A percentile compares a stretch with the other conserved stretches of the same genome.
Conservation (phyloP, 2,797 vertebrate genomes). For the Rhyacichthys aspro region DNA sequence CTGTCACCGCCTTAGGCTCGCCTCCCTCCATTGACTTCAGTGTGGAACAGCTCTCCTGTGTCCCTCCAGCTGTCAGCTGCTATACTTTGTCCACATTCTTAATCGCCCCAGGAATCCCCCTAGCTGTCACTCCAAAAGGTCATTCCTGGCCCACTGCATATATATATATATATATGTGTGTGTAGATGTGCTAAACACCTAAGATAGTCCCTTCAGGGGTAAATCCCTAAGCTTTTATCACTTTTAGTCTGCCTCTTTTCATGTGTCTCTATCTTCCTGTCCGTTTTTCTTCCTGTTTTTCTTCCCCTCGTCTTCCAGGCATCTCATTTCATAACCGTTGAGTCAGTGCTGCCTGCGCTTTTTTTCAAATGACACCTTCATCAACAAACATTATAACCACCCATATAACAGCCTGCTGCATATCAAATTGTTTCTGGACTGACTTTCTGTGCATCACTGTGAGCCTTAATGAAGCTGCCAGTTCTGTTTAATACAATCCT, state of each 20-base stretch:
- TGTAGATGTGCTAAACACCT: constrained; percentile 16
- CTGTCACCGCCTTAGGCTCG: constrained; percentile 15
- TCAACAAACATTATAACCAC: constrained; percentile 37
- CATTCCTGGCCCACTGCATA: constrained; percentile 30
- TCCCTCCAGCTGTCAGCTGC: constrained; percentile 53
- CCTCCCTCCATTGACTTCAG: constrained; percentile 14
- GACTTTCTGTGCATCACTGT: constrained; percentile 11
- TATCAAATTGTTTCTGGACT: constrained; percentile 22
- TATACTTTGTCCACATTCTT: constrained; percentile 37
- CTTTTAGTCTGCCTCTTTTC: constrained; percentile 22
- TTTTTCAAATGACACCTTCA: constrained; percentile 38
- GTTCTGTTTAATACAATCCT: constrained; percentile 4
- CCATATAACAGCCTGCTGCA: too few relatives aligned
- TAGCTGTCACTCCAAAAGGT: constrained; percentile 45
- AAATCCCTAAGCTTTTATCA: constrained; percentile 46
- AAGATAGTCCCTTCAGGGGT: constrained; percentile 40
- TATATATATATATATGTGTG: neutral
- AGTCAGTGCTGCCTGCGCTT: constrained; percentile 35
- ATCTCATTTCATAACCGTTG: constrained; percentile 34
- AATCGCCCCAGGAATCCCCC: constrained; percentile 45
- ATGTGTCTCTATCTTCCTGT: constrained; percentile 11
- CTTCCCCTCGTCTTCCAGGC: constrained; percentile 30
- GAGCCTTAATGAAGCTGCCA: constrained; percentile 26
- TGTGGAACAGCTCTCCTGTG: constrained; percentile 28
- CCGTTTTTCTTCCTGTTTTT: neutral